Evolutionary conservation across 2,113 vertebrate species (phyloP).

Genomic region (Atrichornis clamosus): DNA sequence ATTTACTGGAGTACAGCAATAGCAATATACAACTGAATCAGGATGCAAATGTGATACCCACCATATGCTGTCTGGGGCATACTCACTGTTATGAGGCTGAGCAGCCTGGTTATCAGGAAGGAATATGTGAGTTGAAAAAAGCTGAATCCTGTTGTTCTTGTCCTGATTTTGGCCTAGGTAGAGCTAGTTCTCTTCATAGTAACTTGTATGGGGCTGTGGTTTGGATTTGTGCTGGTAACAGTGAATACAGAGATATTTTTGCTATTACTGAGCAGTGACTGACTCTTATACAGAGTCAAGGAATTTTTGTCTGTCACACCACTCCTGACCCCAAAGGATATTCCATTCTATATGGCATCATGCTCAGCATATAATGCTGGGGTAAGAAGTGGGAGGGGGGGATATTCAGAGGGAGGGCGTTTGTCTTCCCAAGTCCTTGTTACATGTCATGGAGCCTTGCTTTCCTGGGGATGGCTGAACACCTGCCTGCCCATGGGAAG

Average conservation of each 20-base stretch:
- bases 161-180: background rate
- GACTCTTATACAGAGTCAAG: background rate
- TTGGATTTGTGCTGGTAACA: background rate
- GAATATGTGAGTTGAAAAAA: background rate
- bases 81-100: background rate
- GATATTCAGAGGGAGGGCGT: background rate
- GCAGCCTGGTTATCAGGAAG: background rate
- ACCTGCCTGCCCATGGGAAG: background rate
- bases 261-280: background rate
- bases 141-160: background rate
- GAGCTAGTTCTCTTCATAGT: background rate
- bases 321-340: background rate
- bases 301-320: background rate
- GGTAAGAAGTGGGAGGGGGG: background rate
- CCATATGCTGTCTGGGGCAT: background rate
- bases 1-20: background rate
- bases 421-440: background rate
- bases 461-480: background rate
- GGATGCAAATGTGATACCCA: background rate
- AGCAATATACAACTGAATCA: background rate
- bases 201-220: background rate
- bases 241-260: background rate
- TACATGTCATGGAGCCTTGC: accelerated
- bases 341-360: background rate
- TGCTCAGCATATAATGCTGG: background rate